These are phyloP conservation scores for Trochalopteron elliotii DNA, from an alignment of 2,113 vertebrate species.

Conservation along the genomic window DNA sequence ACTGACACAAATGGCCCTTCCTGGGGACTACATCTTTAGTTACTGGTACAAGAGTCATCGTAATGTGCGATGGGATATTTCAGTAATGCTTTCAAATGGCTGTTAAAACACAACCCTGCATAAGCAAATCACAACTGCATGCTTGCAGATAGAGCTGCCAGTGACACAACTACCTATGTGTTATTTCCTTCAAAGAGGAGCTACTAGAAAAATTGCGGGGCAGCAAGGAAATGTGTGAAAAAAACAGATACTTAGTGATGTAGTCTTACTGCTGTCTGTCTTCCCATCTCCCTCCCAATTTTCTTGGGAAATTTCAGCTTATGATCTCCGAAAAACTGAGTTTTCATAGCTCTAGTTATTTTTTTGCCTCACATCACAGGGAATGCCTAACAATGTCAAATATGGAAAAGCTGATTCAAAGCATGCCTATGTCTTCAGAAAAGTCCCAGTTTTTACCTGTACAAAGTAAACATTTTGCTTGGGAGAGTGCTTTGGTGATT, in stretches of 20 bases:
- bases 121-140: slow-evolving; percentile 42
- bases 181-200: background rate
- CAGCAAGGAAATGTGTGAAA: background rate
- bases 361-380: background rate
- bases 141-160: background rate
- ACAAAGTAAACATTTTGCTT: background rate
- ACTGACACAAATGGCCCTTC: slow-evolving; percentile 55
- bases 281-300: background rate
- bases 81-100: slow-evolving; percentile 44
- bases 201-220: background rate
- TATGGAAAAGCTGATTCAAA: background rate
- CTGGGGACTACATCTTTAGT: slow-evolving; percentile 57
- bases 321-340: background rate
- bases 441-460: background rate
- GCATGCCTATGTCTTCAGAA: background rate
- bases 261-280: background rate
- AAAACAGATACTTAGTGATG: background rate
- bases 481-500: background rate
- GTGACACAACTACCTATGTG: background rate
- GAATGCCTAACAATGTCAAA: background rate
- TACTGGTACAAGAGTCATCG: slow-evolving; percentile 31
- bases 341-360: background rate
- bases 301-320: background rate
- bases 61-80: slow-evolving; percentile 42
- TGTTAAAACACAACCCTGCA: slow-evolving; percentile 27